These are phyloP conservation scores for Bombus sibiricus DNA, from an alignment of 1,140 invertebrate genomes.

Conservation along the genomic window DNA sequence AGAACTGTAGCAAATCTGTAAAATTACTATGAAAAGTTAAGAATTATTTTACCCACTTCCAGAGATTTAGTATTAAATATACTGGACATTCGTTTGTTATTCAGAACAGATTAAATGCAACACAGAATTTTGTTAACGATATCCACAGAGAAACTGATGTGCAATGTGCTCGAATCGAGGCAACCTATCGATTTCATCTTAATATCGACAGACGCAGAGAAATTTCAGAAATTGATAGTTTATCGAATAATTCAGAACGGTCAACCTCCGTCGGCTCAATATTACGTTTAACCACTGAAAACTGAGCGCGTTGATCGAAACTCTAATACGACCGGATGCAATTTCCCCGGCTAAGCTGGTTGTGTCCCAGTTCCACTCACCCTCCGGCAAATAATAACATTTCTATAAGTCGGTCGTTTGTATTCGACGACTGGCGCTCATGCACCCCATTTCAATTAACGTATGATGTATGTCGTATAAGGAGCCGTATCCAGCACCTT, in stretches of 20 bases:
- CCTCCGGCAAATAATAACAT: conserved; percentile 81
- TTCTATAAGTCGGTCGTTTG: conserved; percentile 83
- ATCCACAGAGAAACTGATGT: neutral
- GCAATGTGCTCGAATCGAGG: neutral
- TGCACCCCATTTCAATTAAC: conserved; percentile 83
- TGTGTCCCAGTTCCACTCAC: conserved; percentile 34
- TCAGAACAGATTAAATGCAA: neutral
- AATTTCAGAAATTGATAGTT: neutral
- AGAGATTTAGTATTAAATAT: no score
- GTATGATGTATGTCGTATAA: conserved; percentile 83
- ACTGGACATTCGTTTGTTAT: no score
- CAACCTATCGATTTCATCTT: neutral
- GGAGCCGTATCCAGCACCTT: conserved; percentile 76
- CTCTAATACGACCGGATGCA: conserved; percentile 63
- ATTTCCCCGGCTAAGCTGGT: conserved; percentile 68
- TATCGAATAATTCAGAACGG: neutral
- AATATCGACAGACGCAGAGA: neutral
- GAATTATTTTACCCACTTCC: neutral
- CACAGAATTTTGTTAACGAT: neutral
- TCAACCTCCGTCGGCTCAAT: neutral
- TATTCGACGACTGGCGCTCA: conserved; percentile 79
- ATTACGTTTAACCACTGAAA: conserved; percentile 20
- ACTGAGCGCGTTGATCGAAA: conserved; percentile 46
- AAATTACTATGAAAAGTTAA: neutral
- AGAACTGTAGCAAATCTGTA: neutral